These are phyloP conservation scores for Phataginus tricuspis DNA, from an alignment of 2,797 vertebrate species.

Conservation along the genomic window DNA sequence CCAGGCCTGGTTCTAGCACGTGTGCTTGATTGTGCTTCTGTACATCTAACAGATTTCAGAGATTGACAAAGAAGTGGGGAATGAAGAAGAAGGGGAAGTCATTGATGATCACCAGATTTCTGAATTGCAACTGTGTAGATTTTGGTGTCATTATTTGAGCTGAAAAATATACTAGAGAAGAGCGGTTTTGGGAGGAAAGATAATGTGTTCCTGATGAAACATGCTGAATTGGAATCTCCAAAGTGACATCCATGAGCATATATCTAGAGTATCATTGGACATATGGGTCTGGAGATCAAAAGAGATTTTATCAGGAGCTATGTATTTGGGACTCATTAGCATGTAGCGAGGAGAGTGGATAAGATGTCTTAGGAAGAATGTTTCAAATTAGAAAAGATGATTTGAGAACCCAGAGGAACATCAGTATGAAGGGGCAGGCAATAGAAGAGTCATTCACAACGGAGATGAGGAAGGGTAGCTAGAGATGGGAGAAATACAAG, in stretches of 20 bases:
- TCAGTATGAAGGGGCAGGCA: not conserved
- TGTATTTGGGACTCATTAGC: constrained; percentile 6
- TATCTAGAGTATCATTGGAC: not conserved
- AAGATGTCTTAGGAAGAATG: not conserved
- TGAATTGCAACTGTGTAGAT: not conserved
- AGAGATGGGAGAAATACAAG: not conserved
- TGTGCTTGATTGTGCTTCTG: not conserved
- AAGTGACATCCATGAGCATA: not conserved
- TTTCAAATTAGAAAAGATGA: not conserved
- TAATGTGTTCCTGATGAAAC: not conserved
- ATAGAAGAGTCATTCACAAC: not conserved
- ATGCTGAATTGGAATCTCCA: not conserved
- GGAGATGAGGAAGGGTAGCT: not conserved
- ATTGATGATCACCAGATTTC: not conserved
- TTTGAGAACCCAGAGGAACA: not conserved
- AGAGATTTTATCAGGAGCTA: not conserved
- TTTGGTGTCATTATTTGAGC: not conserved
- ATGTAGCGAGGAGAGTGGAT: not conserved
- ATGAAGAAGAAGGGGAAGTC: not conserved
- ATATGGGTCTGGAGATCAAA: not conserved
- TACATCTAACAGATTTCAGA: not conserved
- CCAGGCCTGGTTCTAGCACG: not conserved
- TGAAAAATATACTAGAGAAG: not conserved
- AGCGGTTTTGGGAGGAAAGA: not conserved
- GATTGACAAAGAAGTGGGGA: not conserved